Percentiles rank a stretch among this genome's conserved stretches.
These are phyloP conservation scores for Myotis lucifugus DNA, from an alignment of 2,113 vertebrate genomes.

Conservation along the genomic window DNA sequence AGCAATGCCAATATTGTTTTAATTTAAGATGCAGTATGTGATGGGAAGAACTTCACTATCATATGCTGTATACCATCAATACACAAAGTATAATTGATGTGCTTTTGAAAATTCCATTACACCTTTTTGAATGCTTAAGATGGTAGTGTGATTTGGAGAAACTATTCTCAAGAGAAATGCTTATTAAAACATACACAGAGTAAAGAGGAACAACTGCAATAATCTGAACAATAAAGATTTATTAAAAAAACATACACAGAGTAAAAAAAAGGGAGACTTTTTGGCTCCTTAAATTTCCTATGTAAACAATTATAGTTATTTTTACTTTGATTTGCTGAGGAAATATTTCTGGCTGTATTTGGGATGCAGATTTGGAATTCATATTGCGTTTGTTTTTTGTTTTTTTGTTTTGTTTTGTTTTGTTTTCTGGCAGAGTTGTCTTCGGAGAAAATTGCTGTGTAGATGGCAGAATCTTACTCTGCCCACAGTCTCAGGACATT, in stretches of 20 bases:
- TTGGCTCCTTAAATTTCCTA: not conserved
- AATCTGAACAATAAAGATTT: no score
- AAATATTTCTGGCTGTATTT: not conserved
- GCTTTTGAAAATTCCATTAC: not conserved
- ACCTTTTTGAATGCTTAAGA: not conserved
- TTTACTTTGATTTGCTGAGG: not conserved
- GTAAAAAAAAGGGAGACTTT: not conserved
- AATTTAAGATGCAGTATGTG: not conserved
- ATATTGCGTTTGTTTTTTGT: not conserved
- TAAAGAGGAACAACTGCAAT: not conserved
- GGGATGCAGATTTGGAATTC: not conserved
- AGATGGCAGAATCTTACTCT: conserved; percentile 1
- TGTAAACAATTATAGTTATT: not conserved
- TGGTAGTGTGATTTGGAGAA: not conserved
- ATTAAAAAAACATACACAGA: no score
- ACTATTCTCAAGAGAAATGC: not conserved
- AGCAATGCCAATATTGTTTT: not conserved
- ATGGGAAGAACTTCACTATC: conserved; percentile 1
- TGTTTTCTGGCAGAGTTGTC: not conserved
- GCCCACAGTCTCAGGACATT: not conserved
- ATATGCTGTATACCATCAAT: not conserved
- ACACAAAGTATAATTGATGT: not conserved
- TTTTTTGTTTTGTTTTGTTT: not conserved
- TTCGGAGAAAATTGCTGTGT: conserved; percentile 13
- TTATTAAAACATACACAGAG: not conserved